Evolutionary conservation across 2,113 vertebrate species (phyloP), one percentile per base, ranked within the genome.

Genomic region (Colinus virginianus): DNA sequence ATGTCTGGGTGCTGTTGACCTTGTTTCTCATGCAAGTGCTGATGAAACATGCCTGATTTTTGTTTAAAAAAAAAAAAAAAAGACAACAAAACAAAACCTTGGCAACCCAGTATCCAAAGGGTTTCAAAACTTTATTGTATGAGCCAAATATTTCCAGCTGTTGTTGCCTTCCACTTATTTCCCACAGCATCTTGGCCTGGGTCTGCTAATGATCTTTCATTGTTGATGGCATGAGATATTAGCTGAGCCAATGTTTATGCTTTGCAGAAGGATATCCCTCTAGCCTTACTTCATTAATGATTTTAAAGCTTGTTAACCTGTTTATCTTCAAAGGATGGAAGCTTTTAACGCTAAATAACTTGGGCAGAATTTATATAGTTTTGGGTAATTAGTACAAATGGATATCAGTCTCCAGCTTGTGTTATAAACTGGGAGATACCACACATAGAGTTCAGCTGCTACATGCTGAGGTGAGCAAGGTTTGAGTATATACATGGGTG

Each of bases 131-230:
- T 87, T 94, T 78, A 90, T 89, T 95, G 75, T 89, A 85, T 28
- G 78, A 94, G 96, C 94, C 95, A 97, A 96, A 94, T 97, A 94
- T 97, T 97, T 96, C 91, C 97, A 97, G 92, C 96, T 97, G 96
- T 95, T 96, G 85, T 75, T 95, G 80, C 89, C 93, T 96, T 96
- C 87, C 59, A 91, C 87, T 96, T 81, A 95, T 97, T 97, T 97
- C 97, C 97, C 97, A 97, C 93, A 97, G 83, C 85, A 96, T 96
- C 95, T 96, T 96, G 96, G 96, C 96, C 90, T 90, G 89, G 46
- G 84, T 93, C 81, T 90, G 90, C 91, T 94, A 79, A 86, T 74
- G 91, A 95, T 94, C 94, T 93, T 84, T 94, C 72, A 53, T 94
- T 5, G 1, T 12, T 95, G 93, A 95, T 91, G 92, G 95, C 86